Evolutionary conservation across 2,797 vertebrate species (phyloP).

Genomic region (Helarctos malayanus): DNA sequence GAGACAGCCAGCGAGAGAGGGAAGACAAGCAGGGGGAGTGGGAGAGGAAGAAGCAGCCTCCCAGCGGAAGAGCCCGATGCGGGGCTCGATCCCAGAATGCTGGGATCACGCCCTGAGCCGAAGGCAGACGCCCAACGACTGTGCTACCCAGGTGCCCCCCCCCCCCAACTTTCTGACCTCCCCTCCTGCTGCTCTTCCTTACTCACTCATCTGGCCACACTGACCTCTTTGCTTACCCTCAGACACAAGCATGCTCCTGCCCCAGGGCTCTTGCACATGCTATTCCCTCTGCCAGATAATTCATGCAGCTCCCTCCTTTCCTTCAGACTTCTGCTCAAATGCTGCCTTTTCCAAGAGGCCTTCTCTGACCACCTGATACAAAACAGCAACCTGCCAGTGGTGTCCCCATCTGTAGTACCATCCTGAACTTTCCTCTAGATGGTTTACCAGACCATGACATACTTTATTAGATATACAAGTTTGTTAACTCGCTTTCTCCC

Average conservation of each 20-base stretch:
- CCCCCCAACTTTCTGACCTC: not conserved
- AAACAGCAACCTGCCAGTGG: not conserved
- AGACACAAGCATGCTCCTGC: not conserved
- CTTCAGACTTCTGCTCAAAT: not conserved
- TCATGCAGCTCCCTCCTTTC: not conserved
- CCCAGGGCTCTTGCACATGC: not conserved
- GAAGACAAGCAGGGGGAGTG: too few relatives aligned
- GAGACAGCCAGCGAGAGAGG: too few relatives aligned
- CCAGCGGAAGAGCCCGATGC: too few relatives aligned
- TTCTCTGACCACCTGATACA: not conserved
- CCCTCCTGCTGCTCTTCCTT: not conserved
- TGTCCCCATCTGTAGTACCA: not conserved
- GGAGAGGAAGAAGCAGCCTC: too few relatives aligned
- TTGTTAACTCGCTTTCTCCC: not conserved
- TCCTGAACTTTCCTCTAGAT: not conserved
- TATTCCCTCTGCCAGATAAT: not conserved
- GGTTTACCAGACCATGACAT: not conserved
- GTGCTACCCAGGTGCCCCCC: too few relatives aligned
- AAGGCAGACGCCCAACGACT: too few relatives aligned
- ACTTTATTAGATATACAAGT: not conserved
- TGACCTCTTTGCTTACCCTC: not conserved
- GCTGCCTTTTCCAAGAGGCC: not conserved
- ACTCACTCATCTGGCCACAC: not conserved
- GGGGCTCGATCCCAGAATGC: too few relatives aligned
- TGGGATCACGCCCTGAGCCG: too few relatives aligned